Evolutionary conservation across 2,113 vertebrate genomes (phyloP).

Genomic region (Semicossyphus pulcher): DNA sequence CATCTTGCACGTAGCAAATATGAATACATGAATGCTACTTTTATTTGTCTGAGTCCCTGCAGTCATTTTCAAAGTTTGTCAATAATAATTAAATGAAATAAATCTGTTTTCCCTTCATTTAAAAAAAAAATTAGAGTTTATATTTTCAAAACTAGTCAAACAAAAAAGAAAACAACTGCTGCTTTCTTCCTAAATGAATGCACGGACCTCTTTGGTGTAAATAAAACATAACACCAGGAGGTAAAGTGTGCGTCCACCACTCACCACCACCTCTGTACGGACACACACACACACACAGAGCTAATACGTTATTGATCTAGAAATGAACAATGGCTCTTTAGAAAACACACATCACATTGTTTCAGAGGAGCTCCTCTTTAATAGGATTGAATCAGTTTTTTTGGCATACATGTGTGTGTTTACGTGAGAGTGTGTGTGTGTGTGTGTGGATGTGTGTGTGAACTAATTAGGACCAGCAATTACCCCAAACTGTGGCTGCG

Average conservation of each 20-base stretch:
- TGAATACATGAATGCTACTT: no score
- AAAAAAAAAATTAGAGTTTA: neutral
- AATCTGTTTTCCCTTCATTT: no score
- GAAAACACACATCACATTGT: conserved; percentile 32
- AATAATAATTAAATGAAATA: no score
- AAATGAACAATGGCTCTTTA: conserved; percentile 12
- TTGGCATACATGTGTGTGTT: conserved; percentile 42
- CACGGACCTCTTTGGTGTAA: neutral
- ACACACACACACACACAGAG: conserved; percentile 9
- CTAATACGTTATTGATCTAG: conserved; percentile 4
- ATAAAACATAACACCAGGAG: neutral
- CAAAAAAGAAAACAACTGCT: neutral
- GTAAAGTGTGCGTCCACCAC: neutral
- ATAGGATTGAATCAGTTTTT: conserved; percentile 64
- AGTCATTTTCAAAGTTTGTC: no score
- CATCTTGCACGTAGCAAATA: no score
- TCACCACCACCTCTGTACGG: neutral
- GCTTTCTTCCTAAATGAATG: neutral
- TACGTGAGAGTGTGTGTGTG: conserved; percentile 21
- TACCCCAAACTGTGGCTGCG: conserved; percentile 69
- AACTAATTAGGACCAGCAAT: conserved; percentile 76
- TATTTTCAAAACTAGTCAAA: neutral
- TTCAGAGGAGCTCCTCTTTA: conserved; percentile 40
- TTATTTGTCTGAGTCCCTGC: no score
- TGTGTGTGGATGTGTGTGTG: conserved; percentile 48